Evolutionary conservation across 1,140 invertebrate species (phyloP).

Genomic region (Drosophila obscura): DNA sequence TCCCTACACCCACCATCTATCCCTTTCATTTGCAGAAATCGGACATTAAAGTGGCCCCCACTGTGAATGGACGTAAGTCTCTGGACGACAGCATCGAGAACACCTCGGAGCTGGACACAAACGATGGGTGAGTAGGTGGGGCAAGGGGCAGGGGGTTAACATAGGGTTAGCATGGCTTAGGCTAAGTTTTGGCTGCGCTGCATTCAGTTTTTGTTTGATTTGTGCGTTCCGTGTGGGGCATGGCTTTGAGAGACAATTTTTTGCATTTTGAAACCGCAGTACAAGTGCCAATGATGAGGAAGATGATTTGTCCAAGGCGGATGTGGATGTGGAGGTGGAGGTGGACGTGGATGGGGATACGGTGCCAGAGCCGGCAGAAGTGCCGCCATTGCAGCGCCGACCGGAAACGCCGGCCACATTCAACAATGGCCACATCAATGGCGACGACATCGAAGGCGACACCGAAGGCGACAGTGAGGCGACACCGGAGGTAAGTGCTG

Average conservation of each 20-base stretch:
- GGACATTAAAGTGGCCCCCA: slow-evolving; percentile 49
- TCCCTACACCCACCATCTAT: not conserved
- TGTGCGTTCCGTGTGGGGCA: slow-evolving; percentile 36
- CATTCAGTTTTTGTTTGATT: slow-evolving; percentile 28
- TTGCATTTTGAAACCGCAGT: slow-evolving; percentile 75
- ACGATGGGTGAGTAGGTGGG: slow-evolving; percentile 71
- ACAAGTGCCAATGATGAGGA: slow-evolving; percentile 73
- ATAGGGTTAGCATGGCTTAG: slow-evolving; percentile 28
- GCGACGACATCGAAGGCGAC: slow-evolving; percentile 34
- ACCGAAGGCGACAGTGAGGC: slow-evolving; percentile 10
- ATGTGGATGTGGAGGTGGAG: slow-evolving; percentile 11
- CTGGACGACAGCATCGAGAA: slow-evolving; percentile 79
- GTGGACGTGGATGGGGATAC: slow-evolving; percentile 1
- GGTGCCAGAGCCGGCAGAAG: slow-evolving; percentile 24
- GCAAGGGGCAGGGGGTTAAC: slow-evolving; percentile 13
- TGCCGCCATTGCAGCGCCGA: slow-evolving; percentile 44
- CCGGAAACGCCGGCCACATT: slow-evolving; percentile 68
- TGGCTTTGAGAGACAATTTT: slow-evolving; percentile 66
- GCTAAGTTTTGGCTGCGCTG: slow-evolving; percentile 21
- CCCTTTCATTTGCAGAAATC: slow-evolving; percentile 47
- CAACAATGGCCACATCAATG: slow-evolving; percentile 26
- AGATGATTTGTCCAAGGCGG: slow-evolving; percentile 68
- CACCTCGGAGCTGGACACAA: slow-evolving; percentile 75
- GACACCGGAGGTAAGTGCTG: slow-evolving; percentile 55
- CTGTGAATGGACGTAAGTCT: slow-evolving; percentile 67